Percentiles rank a stretch among this genome's conserved stretches.
Conservation (phyloP, 2,113 vertebrate genomes). For the Psophia crepitans region DNA sequence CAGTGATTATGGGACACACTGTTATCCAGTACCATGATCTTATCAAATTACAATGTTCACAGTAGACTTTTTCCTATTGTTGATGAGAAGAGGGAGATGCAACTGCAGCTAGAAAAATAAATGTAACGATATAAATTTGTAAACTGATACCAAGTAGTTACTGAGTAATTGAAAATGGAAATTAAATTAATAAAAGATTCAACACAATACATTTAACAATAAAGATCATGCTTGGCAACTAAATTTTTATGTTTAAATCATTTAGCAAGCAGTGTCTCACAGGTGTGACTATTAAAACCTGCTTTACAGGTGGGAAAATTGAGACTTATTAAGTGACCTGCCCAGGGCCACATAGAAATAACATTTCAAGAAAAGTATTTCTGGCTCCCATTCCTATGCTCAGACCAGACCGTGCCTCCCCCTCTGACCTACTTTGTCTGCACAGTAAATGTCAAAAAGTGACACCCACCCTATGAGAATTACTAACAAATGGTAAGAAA, state of each 20-base stretch:
- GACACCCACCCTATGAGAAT: constrained; percentile 18
- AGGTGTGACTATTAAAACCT: background rate
- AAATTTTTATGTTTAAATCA: background rate
- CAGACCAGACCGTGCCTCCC: constrained; percentile 26
- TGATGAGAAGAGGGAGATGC: background rate
- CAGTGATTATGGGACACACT: background rate
- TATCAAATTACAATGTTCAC: constrained; percentile 23
- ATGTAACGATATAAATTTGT: background rate
- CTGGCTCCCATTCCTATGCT: constrained; percentile 48
- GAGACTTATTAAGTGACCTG: background rate
- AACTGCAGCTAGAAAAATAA: constrained; percentile 28
- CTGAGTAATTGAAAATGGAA: background rate
- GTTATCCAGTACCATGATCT: constrained; percentile 1
- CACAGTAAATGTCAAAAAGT: constrained; percentile 39
- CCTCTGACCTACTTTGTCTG: constrained; percentile 58
- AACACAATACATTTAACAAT: background rate
- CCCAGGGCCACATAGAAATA: background rate
- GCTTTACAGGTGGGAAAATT: background rate
- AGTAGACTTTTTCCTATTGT: constrained; percentile 3
- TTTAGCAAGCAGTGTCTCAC: background rate
- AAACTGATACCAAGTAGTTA: background rate
- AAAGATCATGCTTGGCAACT: background rate
- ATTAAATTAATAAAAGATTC: background rate
- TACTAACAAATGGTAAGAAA: constrained; percentile 41
- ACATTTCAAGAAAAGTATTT: background rate